Evolutionary conservation across 2,113 vertebrate genomes (phyloP), one percentile per base, ranked within the genome.

Genomic region (Cavia porcellus): DNA sequence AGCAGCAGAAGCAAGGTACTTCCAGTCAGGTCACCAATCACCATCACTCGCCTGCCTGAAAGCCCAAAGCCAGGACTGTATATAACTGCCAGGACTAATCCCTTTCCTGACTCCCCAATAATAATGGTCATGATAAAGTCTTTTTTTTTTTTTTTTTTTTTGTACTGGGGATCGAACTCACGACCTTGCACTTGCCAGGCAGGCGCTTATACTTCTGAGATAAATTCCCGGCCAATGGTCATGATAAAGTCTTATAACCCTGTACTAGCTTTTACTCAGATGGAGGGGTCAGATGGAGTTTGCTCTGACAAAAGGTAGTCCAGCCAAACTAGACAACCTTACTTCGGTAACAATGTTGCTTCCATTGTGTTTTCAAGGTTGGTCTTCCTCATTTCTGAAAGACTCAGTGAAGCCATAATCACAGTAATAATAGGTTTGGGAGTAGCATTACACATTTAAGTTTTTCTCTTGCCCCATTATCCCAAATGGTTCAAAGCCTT

Each of bases 211-310:
- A 38, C 38, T 38, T 38, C 38, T 38, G 38, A 38, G 38, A 38
- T 38, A 38, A 38, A 38, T 38, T 38, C 38, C 38, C 38, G 38
- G 38, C 38, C 38, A 25, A 99, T 99, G 99, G 98, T 94, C 55
- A 13, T 97, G 35, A 98, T 98, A 25, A 98, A 99, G 38, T 97
- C 98, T 59, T 99, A 99, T 90, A 90, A 98, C 87, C 99, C 99
- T 0, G 93, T 99, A 77, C 86, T 99, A 94, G 99, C 99, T 0
- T 99, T 97, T 86, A 98, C 98, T 94, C 99, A 99, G 95, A 38
- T 99, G 35, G 99, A 94, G 99, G 99, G 32, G 98, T 99, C 84
- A 99, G 99, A 42, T 99, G 99, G 99, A 99, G 99, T 12, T 99
- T 97, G 98, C 99, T 68, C 97, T 99, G 61, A 99, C 99, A 0